Base-by-base conservation (phyloP, 1,140 invertebrate genomes). In the Panulirus ornatus region DNA sequence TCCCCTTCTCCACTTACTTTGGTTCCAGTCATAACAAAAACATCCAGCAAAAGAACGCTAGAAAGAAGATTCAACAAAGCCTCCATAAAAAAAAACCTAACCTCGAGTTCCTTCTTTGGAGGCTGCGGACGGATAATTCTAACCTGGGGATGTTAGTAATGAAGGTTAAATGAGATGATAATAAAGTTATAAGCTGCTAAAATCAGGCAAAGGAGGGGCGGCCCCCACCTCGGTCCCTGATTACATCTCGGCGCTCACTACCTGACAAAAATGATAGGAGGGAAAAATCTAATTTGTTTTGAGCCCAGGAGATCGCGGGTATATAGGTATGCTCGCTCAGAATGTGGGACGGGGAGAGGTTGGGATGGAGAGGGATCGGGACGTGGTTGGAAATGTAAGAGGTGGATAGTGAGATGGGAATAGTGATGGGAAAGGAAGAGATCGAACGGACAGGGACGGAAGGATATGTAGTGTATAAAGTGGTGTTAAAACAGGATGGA, bases 161-260 rank as follows among this genome's bases (percentile, higher is more conserved):
- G n/a, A 71, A 38, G 70, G 70, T 71, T n/a, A 71, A 71, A 71
- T 71, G 1, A 38, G 70, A 71, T 38, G 70, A 34, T 71, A 71
- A 71, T 71, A 27, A 71, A 19, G 30, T 71, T 71, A 71, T 34
- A 71, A 71, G 11, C 22, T 71, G 30, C 16, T 34, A 27, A 34
- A 71, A n/a, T 71, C 70, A 27, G 70, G 70, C 30, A 71, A 71
- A 27, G n/a, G 30, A 34, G 19, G 30, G 22, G 14, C 5, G 5
- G 5, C 14, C 70, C 3, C 70, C 22, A 71, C 11, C 70, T 71
- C 36, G 22, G 30, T 36, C 70, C 70, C 14, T 71, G 22, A 71
- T 71, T 71, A 71, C 70, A 71, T 71, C 36, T 34, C 70, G 36
- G 22, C 30, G 27, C 27, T 14, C n/a, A 1, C 30, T 14, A 38